Evolutionary conservation across 1,140 invertebrate species (phyloP), one percentile per base, ranked within the genome.

Genomic region (Brachionus calyciflorus): DNA sequence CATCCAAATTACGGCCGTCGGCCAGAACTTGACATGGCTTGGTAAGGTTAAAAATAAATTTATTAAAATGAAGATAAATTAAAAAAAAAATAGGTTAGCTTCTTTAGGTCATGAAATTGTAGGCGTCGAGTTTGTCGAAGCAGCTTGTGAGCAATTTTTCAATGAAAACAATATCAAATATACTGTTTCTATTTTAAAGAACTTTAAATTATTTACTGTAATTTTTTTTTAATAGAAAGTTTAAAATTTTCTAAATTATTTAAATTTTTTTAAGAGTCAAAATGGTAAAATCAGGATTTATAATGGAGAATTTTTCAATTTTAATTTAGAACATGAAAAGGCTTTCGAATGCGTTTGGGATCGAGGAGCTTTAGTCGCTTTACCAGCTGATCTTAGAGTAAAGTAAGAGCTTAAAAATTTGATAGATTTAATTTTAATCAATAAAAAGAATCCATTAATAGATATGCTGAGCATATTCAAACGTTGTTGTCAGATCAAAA

Each of bases 261-360:
- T 37, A 37, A 37, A 51, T 5, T 51, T 51, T 17, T 53, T 3
- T 9, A 3, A 73, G 46, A 73, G 46, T 41, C 46, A 73, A 55
- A 26, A 73, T 41, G n/a, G 28, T 10, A 12, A 28, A 10, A 55
- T 73, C 19, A 49, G 41, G 30, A 51, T 73, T 19, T 73, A 73
- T 21, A 51, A 40, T 19, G 69, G 69, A 33, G 69, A 73, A 12
- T 73, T 73, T 73, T 73, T 73, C 40, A 73, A 73, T 24, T 73
- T 73, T 24, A 73, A 14, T 4, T n/a, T 14, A 21, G 28, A 73
- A 51, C 30, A 26, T 9, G 69, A 73, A 17, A 41, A 51, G 14
- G 17, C 46, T 14, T 73, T 73, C 21, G 69, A 53, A 19, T 73
- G 69, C 33, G 46, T 73, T 30, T 73, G 69, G 69, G 69, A 73